Evolutionary conservation across 2,113 vertebrate species (phyloP), one percentile per base, ranked within the genome.

Genomic region (Arizona elegans): DNA sequence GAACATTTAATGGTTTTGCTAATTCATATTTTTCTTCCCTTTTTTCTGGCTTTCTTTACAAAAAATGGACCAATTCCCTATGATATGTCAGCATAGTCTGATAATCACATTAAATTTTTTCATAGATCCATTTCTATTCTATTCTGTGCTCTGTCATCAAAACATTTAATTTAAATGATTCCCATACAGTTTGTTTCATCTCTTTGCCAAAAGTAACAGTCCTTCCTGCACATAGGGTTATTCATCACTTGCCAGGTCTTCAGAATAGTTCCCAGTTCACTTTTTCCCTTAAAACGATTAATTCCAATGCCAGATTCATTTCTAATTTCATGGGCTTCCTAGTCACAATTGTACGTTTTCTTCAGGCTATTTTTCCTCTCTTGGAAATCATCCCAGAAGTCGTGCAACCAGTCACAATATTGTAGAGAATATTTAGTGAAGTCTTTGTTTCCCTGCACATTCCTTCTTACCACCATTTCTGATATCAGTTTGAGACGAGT

Each of bases 131-230:
- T 50, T 91, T 96, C 94, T 90, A 88, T 92, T 93, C 88, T 93
- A 90, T 93, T 90, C 95, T 62, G 96, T 87, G 94, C 55, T 97
- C 70, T 56, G 38, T 94, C 52, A 55, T 92, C 54, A 94, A 91
- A 95, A 96, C 58, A n/a, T 54, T 93, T 94, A 38, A 81, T 92
- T 96, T 93, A 94, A 90, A 95, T 91, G 92, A 95, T 93, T 94
- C 23, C 23, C 93, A 96, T 92, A 94, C 87, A 94, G 91, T 92
- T 94, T 93, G 33, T 94, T 96, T 95, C 58, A 93, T 95, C 92
- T 93, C 50, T 95, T 96, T 94, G 70, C 91, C 92, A 91, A 92
- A 93, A 89, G 54, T 54, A 92, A 94, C 87, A 86, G 93, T 94
- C 92, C 11, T 12, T 92, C 38, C 89, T 58, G 81, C 21, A 38